Percentiles rank a stretch among this genome's conserved stretches.
These are phyloP conservation scores for Ornithorhynchus anatinus DNA, from an alignment of 2,113 vertebrate genomes.

Conservation along the genomic window DNA sequence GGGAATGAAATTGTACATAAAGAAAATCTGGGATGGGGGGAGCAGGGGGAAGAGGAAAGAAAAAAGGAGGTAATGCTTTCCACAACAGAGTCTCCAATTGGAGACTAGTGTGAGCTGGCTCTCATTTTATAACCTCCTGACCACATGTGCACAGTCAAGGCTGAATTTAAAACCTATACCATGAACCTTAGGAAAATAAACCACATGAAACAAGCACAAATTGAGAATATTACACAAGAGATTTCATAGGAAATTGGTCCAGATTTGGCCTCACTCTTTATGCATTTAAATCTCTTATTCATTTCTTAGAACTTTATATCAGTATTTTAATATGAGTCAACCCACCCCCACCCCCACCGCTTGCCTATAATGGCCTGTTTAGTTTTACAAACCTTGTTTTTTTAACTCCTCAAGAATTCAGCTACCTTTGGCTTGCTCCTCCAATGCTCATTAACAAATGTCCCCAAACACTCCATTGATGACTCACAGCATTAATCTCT, in stretches of 20 bases:
- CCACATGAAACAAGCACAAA: conserved; percentile 62
- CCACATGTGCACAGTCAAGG: conserved; percentile 48
- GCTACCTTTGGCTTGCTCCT: conserved; percentile 35
- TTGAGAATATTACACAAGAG: conserved; percentile 63
- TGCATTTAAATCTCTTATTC: conserved; percentile 60
- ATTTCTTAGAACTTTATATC: conserved; percentile 48
- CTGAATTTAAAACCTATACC: conserved; percentile 61
- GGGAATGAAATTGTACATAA: conserved; percentile 4
- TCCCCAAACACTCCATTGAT: neutral
- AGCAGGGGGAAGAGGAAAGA: too few species aligned
- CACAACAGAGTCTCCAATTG: conserved; percentile 36
- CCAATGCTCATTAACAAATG: conserved; percentile 33
- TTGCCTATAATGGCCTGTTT: conserved; percentile 30
- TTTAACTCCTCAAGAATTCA: conserved; percentile 43
- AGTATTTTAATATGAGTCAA: conserved; percentile 47
- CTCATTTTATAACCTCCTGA: conserved; percentile 59
- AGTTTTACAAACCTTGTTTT: conserved; percentile 52
- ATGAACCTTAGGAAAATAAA: conserved; percentile 66
- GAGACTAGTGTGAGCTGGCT: conserved; percentile 30
- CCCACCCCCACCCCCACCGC: neutral
- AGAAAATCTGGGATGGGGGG: conserved; percentile 30
- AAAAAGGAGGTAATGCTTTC: conserved; percentile 46
- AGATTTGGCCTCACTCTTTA: conserved; percentile 64
- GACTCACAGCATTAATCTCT: neutral
- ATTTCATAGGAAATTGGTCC: conserved; percentile 63